Conservation (phyloP, 2,797 vertebrate species). For the Trachops cirrhosus region DNA sequence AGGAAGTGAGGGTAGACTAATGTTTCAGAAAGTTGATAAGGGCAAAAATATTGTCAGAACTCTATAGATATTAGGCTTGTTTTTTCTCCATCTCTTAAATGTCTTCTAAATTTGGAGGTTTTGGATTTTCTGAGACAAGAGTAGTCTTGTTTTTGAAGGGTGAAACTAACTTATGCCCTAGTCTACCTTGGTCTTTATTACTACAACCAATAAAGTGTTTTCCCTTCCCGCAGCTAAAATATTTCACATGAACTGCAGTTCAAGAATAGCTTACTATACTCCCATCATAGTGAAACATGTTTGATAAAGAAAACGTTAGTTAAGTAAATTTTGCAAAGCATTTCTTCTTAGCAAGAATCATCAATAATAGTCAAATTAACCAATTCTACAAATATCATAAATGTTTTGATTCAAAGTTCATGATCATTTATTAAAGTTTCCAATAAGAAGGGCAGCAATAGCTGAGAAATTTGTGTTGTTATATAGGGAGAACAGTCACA, state of each 20-base stretch:
- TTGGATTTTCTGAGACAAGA: constrained; percentile 49
- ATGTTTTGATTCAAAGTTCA: constrained; percentile 44
- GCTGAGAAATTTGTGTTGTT: constrained; percentile 41
- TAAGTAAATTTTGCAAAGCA: constrained; percentile 37
- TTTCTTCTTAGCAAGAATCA: constrained; percentile 30
- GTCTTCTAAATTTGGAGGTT: constrained; percentile 15
- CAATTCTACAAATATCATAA: neutral
- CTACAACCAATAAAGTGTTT: neutral
- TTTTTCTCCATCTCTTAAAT: neutral
- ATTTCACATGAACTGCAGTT: neutral
- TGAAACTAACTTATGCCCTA: neutral
- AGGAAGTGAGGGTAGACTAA: neutral
- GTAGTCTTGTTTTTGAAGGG: constrained; percentile 42
- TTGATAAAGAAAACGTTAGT: neutral
- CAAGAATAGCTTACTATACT: neutral
- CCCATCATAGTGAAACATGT: neutral
- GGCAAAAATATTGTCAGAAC: neutral
- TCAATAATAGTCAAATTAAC: constrained; percentile 11
- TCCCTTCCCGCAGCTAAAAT: constrained; percentile 24
- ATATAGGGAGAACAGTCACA: neutral
- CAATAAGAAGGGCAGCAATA: neutral
- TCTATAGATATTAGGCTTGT: neutral
- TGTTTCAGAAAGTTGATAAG: neutral
- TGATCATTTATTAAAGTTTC: constrained; percentile 15
- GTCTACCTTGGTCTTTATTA: neutral